These are phyloP conservation scores for Onthophagus sagittarius DNA, from an alignment of 2,888 invertebrate genomes.

Conservation along the genomic window DNA sequence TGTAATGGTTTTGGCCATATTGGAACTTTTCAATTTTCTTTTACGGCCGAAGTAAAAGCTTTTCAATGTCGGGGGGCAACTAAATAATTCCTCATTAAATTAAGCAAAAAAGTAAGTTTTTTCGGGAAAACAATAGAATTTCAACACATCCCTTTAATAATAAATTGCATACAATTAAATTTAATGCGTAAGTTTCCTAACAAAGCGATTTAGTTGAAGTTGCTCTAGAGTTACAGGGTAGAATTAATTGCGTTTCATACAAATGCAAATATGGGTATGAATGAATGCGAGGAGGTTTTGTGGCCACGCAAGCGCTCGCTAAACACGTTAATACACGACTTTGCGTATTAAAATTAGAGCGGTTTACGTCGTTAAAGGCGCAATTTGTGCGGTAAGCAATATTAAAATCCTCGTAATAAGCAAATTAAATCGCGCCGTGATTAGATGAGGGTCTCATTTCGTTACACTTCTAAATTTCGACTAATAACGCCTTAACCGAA, in stretches of 20 bases:
- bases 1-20: conserved; percentile 20
- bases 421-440: not conserved
- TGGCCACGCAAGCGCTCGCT: not conserved
- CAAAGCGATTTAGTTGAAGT: not conserved
- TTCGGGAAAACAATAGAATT: not conserved
- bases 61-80: conserved; percentile 35
- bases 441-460: not conserved
- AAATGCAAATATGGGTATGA: not conserved
- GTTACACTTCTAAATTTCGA: not conserved
- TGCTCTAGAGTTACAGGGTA: not conserved
- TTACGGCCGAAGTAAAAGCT: conserved; percentile 42
- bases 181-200: not conserved
- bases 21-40: conserved; percentile 40
- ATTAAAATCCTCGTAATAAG: not conserved
- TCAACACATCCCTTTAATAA: not conserved
- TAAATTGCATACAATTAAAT: not conserved
- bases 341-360: not conserved
- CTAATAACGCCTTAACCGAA: not conserved
- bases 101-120: not conserved
- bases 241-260: not conserved
- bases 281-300: not conserved
- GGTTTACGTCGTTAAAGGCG: not conserved
- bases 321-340: not conserved
- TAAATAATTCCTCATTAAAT: not conserved
- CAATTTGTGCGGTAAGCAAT: not conserved